Evolutionary conservation across 64 coral and sea anemone genomes (phyloP).

Genomic region (Montipora foliosa): DNA sequence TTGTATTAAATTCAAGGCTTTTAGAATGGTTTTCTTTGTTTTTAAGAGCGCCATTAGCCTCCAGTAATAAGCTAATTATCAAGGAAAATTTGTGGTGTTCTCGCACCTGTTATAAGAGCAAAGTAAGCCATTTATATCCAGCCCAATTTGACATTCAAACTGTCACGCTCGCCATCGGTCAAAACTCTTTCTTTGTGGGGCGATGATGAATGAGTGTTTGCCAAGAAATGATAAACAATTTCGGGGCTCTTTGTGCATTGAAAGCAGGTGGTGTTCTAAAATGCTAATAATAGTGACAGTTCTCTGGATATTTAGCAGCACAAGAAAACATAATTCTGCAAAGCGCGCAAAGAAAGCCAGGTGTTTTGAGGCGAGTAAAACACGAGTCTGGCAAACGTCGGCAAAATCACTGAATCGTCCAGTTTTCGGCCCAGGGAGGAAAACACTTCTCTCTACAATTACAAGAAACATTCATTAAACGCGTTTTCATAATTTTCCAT

Average conservation of each 20-base stretch:
- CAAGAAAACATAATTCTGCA: conserved; percentile 55
- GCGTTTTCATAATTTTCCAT: conserved; percentile 24
- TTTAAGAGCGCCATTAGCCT: conserved; percentile 42
- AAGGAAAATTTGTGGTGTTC: not conserved
- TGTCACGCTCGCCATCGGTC: conserved; percentile 52
- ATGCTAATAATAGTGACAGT: conserved; percentile 87
- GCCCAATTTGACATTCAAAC: conserved; percentile 53
- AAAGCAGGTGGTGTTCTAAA: conserved; percentile 79
- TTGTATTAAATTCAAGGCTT: conserved; percentile 26
- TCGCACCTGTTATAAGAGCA: conserved; percentile 31
- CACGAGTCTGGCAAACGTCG: not conserved
- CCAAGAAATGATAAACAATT: conserved; percentile 87
- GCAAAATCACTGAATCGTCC: not conserved
- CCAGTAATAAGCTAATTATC: conserved; percentile 33
- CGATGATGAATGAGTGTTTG: conserved; percentile 76
- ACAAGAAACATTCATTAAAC: conserved; percentile 6
- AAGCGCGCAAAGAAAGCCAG: conserved; percentile 25
- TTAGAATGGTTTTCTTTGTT: conserved; percentile 24
- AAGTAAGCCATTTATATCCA: conserved; percentile 53
- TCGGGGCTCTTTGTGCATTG: conserved; percentile 64
- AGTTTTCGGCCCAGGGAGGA: not conserved
- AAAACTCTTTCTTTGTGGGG: conserved; percentile 77
- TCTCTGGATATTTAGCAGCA: conserved; percentile 71
- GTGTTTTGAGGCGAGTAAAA: not conserved
- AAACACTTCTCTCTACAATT: not conserved